Conservation (phyloP, 2,888 invertebrate genomes). For the Pachliopta kotzebuea region DNA sequence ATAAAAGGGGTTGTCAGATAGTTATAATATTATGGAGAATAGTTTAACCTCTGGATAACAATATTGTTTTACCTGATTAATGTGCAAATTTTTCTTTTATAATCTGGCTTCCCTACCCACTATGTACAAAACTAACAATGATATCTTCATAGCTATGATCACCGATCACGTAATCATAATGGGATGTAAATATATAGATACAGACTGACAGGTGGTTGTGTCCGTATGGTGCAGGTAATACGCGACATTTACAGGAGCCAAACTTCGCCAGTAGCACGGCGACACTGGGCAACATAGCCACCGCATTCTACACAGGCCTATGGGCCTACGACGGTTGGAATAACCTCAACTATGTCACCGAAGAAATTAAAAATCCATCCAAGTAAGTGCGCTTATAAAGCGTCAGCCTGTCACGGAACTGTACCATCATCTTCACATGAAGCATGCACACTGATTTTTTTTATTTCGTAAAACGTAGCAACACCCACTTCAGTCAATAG, state of each 20-base stretch:
- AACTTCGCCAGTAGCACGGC: constrained; percentile 88
- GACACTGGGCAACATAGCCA: constrained; percentile 92
- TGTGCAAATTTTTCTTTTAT: neutral
- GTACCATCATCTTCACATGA: neutral
- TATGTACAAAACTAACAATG: constrained; percentile 18
- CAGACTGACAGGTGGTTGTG: constrained; percentile 73
- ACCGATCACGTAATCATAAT: constrained; percentile 43
- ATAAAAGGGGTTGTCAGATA: constrained; percentile 21
- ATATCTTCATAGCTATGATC: constrained; percentile 17
- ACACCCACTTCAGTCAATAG: neutral
- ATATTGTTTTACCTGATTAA: neutral
- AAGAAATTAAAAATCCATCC: constrained; percentile 98
- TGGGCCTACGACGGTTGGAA: constrained; percentile 99
- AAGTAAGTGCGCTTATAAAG: constrained; percentile 77
- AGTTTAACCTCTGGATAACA: neutral
- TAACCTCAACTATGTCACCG: constrained; percentile 99
- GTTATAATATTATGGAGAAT: neutral
- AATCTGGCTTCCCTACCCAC: constrained; percentile 17
- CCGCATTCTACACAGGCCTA: constrained; percentile 96
- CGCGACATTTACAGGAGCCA: constrained; percentile 89
- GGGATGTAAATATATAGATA: constrained; percentile 60
- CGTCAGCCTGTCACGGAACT: neutral
- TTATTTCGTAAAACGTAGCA: neutral
- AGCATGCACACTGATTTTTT: neutral
- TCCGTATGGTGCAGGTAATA: constrained; percentile 86